A percentile compares a stretch with the other conserved stretches of the same genome.
phyloP scores from a whole-genome alignment of 2,113 vertebrate species.

The Epinephelus cyanopodus region DNA sequence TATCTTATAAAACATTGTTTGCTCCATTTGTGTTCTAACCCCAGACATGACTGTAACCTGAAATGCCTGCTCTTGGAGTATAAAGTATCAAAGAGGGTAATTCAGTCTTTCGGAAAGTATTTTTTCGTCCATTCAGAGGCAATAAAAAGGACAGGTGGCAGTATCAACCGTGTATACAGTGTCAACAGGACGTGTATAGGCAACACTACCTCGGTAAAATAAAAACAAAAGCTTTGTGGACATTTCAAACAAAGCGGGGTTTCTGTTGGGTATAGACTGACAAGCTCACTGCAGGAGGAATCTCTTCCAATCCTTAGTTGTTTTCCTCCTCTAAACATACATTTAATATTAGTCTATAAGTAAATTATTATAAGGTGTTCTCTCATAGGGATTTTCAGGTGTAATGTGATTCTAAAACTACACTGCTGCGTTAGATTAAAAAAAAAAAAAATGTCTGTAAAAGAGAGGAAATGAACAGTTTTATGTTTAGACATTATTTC shows the following conservation, averaged over 20 bases:
- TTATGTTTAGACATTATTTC: conserved; percentile 29
- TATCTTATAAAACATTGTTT: background rate
- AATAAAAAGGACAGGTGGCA: conserved; percentile 78
- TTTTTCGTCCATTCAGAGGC: conserved; percentile 62
- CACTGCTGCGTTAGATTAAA: background rate
- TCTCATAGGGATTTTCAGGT: conserved; percentile 1
- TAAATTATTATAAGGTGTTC: background rate
- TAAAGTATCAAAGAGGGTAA: conserved; percentile 52
- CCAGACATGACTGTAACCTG: background rate
- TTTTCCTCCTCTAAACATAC: conserved; percentile 13
- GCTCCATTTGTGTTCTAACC: background rate
- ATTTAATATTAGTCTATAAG: conserved; percentile 3
- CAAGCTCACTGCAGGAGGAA: conserved; percentile 27
- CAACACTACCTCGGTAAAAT: conserved; percentile 77
- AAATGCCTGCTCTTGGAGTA: conserved; percentile 1
- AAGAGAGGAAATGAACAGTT: background rate
- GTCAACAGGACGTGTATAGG: conserved; percentile 84
- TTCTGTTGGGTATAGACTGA: conserved; percentile 41
- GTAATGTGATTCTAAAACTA: background rate
- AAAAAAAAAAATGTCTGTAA: background rate
- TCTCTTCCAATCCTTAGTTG: conserved; percentile 3
- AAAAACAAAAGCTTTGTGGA: conserved; percentile 84
- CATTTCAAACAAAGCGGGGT: conserved; percentile 79
- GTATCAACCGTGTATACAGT: conserved; percentile 79
- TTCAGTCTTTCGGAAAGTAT: conserved; percentile 32